Conservation (phyloP, 2,888 invertebrate species). For the Muscina levida region DNA sequence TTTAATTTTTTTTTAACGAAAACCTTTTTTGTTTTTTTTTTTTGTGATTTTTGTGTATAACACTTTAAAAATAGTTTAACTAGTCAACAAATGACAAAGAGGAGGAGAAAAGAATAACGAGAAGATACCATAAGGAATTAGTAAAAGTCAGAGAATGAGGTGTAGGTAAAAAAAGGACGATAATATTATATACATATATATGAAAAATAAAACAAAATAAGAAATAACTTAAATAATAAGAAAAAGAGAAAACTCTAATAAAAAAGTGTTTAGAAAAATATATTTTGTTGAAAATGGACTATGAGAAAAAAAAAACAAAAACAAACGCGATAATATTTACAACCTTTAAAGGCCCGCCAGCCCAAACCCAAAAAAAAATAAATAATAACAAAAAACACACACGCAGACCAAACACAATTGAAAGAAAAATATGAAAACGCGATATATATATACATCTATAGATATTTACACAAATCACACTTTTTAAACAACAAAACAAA, state of each 20-base stretch:
- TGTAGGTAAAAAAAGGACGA: constrained; percentile 43
- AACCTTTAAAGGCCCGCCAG: not conserved
- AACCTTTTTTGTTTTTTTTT: constrained; percentile 48
- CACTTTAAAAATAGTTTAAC: constrained; percentile 65
- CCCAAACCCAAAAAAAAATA: not conserved
- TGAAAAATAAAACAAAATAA: constrained; percentile 39
- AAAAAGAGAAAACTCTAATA: constrained; percentile 56
- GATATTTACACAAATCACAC: not conserved
- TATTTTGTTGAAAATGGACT: constrained; percentile 57
- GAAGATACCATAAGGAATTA: constrained; percentile 34
- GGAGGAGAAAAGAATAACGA: constrained; percentile 27
- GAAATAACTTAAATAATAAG: constrained; percentile 59
- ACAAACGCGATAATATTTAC: constrained; percentile 53
- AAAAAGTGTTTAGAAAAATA: constrained; percentile 65
- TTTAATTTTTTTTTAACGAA: constrained; percentile 4
- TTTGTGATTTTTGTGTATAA: constrained; percentile 66
- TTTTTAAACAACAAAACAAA: constrained; percentile 6
- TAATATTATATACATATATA: constrained; percentile 7
- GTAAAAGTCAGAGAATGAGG: constrained; percentile 1
- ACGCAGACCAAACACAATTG: constrained; percentile 51
- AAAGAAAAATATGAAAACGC: constrained; percentile 63
- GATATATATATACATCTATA: constrained; percentile 54
- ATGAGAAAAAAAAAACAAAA: constrained; percentile 58
- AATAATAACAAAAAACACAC: not conserved
- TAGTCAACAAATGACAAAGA: constrained; percentile 60